phyloP scores from a whole-genome alignment of 1,140 invertebrate genomes.

The Drosophila novamexicana region DNA sequence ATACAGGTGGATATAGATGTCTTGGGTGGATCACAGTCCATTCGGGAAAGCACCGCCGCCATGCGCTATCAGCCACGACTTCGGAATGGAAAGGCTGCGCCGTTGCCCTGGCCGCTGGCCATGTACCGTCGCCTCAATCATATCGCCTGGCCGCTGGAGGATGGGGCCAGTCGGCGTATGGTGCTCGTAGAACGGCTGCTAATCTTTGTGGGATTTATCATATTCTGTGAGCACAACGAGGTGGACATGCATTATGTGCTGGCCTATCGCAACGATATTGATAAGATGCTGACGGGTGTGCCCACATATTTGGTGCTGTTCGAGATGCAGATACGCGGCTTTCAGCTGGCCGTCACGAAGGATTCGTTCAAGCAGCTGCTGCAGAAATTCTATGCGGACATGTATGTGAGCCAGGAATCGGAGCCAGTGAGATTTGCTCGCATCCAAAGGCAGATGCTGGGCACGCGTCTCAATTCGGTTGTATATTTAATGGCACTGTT shows the following conservation, averaged over 20 bases:
- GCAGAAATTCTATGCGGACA: constrained; percentile 63
- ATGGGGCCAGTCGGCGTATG: constrained; percentile 24
- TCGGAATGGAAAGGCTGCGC: constrained; percentile 42
- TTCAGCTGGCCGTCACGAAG: constrained; percentile 60
- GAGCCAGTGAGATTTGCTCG: constrained; percentile 35
- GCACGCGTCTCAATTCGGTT: constrained; percentile 56
- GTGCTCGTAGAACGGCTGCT: constrained; percentile 33
- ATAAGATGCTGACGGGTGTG: constrained; percentile 64
- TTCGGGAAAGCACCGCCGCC: neutral
- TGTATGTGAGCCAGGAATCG: constrained; percentile 50
- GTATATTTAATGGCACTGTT: constrained; percentile 58
- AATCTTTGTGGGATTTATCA: constrained; percentile 57
- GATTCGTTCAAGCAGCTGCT: constrained; percentile 51
- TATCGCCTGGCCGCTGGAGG: constrained; percentile 65
- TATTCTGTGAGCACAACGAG: constrained; percentile 56
- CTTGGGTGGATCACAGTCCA: too few relatives aligned
- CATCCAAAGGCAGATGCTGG: constrained; percentile 58
- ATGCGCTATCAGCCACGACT: constrained; percentile 63
- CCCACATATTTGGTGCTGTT: constrained; percentile 66
- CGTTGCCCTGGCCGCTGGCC: constrained; percentile 60
- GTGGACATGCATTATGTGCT: constrained; percentile 65
- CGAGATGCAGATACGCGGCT: constrained; percentile 68
- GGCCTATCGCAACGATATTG: constrained; percentile 52
- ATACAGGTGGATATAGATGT: neutral
- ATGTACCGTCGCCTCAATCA: constrained; percentile 61